phyloP scores from a whole-genome alignment of 2,888 invertebrate species.

The Hyles lineata region DNA sequence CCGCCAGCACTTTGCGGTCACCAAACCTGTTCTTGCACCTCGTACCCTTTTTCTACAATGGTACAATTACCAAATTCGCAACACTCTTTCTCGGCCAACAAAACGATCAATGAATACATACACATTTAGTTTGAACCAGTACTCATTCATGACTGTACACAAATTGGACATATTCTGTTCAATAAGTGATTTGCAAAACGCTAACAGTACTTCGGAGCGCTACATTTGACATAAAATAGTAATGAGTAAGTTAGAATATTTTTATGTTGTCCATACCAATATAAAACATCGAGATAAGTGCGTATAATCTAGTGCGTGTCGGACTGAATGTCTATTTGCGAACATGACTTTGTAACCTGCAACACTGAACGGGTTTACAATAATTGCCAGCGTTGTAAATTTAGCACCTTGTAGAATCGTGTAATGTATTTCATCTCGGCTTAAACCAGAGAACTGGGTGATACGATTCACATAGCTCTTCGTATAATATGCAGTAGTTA shows the following conservation, averaged over 20 bases:
- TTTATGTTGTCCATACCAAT: background rate
- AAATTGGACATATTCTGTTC: background rate
- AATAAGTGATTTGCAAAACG: background rate
- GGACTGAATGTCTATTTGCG: slow-evolving; percentile 6
- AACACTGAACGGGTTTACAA: slow-evolving; percentile 6
- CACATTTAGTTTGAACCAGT: background rate
- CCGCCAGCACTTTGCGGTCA: slow-evolving; percentile 54
- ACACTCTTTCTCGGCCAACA: slow-evolving; percentile 41
- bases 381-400: slow-evolving; percentile 6
- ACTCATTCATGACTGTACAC: background rate
- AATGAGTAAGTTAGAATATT: background rate
- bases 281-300: background rate
- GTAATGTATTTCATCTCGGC: slow-evolving; percentile 1
- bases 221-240: background rate
- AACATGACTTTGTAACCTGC: slow-evolving; percentile 6
- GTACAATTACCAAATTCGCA: slow-evolving; percentile 65
- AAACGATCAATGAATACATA: slow-evolving; percentile 4
- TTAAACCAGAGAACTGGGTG: slow-evolving; percentile 1
- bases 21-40: slow-evolving; percentile 73
- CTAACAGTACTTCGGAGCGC: background rate
- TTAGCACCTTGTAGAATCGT: slow-evolving; percentile 6
- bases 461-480: background rate
- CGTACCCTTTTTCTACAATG: slow-evolving; percentile 67
- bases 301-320: slow-evolving; percentile 3
- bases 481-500: background rate